Evolutionary conservation across 2,797 vertebrate species (phyloP), one percentile per base, ranked within the genome.

Genomic region (Enteromius trimaculatus): DNA sequence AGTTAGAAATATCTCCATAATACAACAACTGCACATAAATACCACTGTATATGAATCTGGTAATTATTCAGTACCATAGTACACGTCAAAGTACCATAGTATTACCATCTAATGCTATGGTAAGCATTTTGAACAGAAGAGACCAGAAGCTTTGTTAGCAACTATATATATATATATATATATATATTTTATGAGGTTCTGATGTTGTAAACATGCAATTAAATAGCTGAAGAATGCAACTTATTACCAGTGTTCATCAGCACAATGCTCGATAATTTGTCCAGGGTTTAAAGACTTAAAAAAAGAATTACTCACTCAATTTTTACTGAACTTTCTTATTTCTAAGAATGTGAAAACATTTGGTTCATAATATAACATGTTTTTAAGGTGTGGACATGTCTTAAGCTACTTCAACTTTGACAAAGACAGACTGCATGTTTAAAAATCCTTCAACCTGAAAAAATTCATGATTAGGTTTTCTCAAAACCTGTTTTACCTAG

Each of bases 401-500:
- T 81, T 9, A 21, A 49, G 68, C 5, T 65, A 29, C 23, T 39
- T 42, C 6, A 66, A 31, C 31, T 53, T 75, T 82, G n/a, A 16
- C 60, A 55, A 1, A 66, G 5, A 62, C 21, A 72, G 8, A 37
- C 19, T 49, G 53, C 53, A 47, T 81, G 26, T 60, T 70, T 72
- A 49, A 19, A 62, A 82, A 29, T 29, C 42, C 5, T 71, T 65
- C 29, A 81, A 81, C 80, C 13, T 23, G 19, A 51, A 74, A 26
- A 31, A 23, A 47, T 42, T 58, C 7, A 26, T 77, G 4, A 58
- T 23, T 37, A 62, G n/a, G 21, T 71, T 72, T 82, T 53, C 62
- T 44, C 5, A n/a, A 82, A 76, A 82, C 62, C 71, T 44, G 71
- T 82, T 82, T 66, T 53, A 42, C 60, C 34, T n/a, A n/a, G 26